Conservation (phyloP, 2,888 invertebrate genomes). For the Thelaira solivaga region DNA sequence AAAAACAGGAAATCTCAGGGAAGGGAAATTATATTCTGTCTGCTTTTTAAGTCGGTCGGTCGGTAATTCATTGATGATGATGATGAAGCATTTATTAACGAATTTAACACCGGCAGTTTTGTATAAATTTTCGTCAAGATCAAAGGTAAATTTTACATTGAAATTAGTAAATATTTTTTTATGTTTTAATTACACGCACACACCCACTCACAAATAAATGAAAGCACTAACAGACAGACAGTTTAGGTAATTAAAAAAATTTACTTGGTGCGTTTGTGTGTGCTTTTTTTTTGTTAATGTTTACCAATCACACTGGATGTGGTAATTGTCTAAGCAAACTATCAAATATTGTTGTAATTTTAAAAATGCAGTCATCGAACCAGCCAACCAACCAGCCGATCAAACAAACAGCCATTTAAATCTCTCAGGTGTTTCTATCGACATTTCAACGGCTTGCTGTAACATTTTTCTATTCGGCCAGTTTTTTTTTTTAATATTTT, state of each 20-base stretch:
- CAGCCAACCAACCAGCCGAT: neutral
- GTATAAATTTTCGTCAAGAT: constrained; percentile 57
- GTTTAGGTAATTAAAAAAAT: neutral
- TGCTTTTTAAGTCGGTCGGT: neutral
- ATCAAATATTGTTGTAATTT: constrained; percentile 19
- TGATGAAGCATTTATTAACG: constrained; percentile 46
- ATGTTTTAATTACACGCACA: constrained; percentile 22
- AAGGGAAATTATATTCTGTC: constrained; percentile 16
- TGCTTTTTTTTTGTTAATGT: constrained; percentile 47
- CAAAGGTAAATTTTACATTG: constrained; percentile 41
- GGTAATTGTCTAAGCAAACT: constrained; percentile 60
- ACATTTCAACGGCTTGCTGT: constrained; percentile 20
- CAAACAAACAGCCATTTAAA: neutral
- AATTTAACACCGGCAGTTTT: constrained; percentile 51
- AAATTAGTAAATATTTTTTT: constrained; percentile 30
- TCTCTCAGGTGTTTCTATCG: neutral
- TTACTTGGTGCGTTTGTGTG: constrained; percentile 52
- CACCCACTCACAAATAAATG: neutral
- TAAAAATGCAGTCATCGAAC: constrained; percentile 5
- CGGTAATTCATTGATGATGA: constrained; percentile 28
- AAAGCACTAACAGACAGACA: neutral
- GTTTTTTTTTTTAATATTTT: constrained; percentile 23
- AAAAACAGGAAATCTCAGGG: neutral
- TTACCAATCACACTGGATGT: constrained; percentile 37
- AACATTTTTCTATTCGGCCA: constrained; percentile 14